Evolutionary conservation across 2,888 invertebrate species (phyloP).

Genomic region (Agrenia bidenticulata): DNA sequence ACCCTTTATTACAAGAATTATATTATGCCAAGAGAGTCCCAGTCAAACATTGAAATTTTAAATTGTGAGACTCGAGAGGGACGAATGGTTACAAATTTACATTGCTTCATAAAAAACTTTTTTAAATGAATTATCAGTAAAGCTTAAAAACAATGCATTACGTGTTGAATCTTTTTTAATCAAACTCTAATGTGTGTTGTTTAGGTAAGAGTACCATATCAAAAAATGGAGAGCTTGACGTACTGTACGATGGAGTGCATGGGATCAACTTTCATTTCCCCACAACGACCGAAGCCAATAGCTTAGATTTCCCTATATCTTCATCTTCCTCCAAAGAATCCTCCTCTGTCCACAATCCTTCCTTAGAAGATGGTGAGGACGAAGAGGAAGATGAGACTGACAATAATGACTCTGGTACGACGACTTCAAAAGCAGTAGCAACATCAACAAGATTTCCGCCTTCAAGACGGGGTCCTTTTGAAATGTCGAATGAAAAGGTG

Average conservation of each 20-base stretch:
- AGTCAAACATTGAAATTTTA: too few species aligned
- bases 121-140: too few species aligned
- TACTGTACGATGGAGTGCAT: constrained; percentile 27
- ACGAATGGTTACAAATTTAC: too few species aligned
- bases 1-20: too few species aligned
- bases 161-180: too few species aligned
- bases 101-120: too few species aligned
- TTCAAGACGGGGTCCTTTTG: constrained; percentile 7
- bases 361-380: neutral
- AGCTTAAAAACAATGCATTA: too few species aligned
- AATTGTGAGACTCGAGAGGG: too few species aligned
- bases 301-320: neutral
- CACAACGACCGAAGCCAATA: constrained; percentile 24
- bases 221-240: constrained; percentile 44
- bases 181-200: too few species aligned
- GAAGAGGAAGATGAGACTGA: constrained; percentile 3
- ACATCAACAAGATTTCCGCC: constrained; percentile 9
- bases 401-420: neutral
- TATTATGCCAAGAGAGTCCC: too few species aligned
- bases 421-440: neutral
- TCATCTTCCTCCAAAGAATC: neutral
- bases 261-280: constrained; percentile 25
- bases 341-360: neutral
- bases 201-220: constrained; percentile 44
- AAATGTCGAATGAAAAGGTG: constrained; percentile 8